phyloP scores from a whole-genome alignment of 2,888 invertebrate genomes.

The Odiellus spinosus region DNA sequence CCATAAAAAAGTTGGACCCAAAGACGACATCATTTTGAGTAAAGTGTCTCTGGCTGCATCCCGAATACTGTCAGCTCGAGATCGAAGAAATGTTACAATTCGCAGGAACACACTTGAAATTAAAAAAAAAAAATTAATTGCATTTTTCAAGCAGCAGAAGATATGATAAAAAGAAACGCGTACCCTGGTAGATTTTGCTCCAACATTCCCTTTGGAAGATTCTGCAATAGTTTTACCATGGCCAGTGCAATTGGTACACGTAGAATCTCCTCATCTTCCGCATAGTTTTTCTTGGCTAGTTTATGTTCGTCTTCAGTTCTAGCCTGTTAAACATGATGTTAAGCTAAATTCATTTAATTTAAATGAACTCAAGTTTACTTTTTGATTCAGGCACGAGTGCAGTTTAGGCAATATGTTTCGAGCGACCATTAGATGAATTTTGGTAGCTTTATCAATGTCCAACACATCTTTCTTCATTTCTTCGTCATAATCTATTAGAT shows the following conservation, averaged over 20 bases:
- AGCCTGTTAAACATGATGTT: conserved; percentile 4
- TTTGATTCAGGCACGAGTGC: conserved; percentile 47
- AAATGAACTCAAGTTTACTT: conserved; percentile 26
- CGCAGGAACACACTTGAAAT: conserved; percentile 51
- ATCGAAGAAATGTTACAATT: conserved; percentile 73
- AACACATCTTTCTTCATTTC: not conserved
- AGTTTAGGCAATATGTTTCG: conserved; percentile 60
- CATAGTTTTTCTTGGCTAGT: conserved; percentile 17
- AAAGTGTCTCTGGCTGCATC: conserved; percentile 73
- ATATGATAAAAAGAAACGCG: conserved; percentile 23
- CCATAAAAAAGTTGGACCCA: conserved; percentile 66
- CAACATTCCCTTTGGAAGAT: conserved; percentile 57
- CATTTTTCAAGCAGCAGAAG: not conserved
- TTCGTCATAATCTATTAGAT: conserved; percentile 6
- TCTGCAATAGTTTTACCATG: conserved; percentile 74
- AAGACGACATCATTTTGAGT: conserved; percentile 67
- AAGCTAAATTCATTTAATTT: not conserved
- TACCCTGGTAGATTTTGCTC: conserved; percentile 65
- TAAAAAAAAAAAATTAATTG: conserved; percentile 14
- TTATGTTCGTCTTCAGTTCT: conserved; percentile 50
- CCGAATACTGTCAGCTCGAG: conserved; percentile 69
- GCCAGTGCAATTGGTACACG: conserved; percentile 85
- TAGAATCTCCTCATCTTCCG: conserved; percentile 57
- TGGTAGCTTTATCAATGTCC: conserved; percentile 39
- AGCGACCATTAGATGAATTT: conserved; percentile 53